These are phyloP conservation scores for Tetheella fluctuosa DNA, from an alignment of 2,888 invertebrate species.

Conservation along the genomic window DNA sequence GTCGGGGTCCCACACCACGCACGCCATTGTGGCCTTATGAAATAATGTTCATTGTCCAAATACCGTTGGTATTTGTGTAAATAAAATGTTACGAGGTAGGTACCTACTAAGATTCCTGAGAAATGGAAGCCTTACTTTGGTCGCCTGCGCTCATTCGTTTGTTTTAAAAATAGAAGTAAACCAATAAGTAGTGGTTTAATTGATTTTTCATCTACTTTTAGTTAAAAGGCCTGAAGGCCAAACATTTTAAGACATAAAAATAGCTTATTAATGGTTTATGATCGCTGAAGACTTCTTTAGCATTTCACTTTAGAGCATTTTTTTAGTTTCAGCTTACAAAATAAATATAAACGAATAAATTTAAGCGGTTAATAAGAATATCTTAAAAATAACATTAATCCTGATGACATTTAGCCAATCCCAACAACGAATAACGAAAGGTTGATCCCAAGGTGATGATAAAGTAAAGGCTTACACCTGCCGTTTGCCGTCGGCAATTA, in stretches of 20 bases:
- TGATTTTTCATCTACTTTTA: no score
- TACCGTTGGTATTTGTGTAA: no score
- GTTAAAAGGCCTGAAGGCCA: no score
- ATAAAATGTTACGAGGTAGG: no score
- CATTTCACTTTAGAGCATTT: no score
- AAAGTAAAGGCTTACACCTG: slow-evolving; percentile 57
- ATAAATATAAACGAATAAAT: not conserved
- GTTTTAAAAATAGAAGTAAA: not conserved
- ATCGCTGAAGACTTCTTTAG: no score
- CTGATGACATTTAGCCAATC: slow-evolving; percentile 38
- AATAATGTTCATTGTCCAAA: not conserved
- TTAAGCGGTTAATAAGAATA: not conserved
- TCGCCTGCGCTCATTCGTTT: not conserved
- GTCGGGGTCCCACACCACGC: slow-evolving; percentile 15
- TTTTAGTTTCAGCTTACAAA: not conserved
- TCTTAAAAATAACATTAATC: slow-evolving; percentile 5
- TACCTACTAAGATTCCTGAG: not conserved
- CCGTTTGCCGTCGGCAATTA: slow-evolving; percentile 61
- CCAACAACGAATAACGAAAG: slow-evolving; percentile 53
- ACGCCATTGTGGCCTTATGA: no score
- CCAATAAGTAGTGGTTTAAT: no score
- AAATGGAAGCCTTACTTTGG: not conserved
- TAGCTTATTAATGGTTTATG: no score
- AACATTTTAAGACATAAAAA: no score
- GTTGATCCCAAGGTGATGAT: slow-evolving; percentile 52